These are phyloP conservation scores for Syrista parreyssii DNA, from an alignment of 2,888 invertebrate species.

Conservation along the genomic window DNA sequence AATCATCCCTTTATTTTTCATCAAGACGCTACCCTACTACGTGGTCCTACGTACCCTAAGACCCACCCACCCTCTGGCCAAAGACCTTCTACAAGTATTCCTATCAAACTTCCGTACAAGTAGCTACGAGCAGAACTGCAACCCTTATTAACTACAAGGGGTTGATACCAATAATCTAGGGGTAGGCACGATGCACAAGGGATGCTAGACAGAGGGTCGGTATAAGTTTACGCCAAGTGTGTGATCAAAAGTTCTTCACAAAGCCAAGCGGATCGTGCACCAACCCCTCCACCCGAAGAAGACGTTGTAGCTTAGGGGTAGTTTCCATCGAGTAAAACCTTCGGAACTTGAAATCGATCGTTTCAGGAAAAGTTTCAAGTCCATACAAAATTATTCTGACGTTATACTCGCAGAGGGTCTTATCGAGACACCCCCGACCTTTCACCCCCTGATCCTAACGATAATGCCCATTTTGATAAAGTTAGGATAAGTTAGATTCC, in stretches of 20 bases:
- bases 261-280: not conserved
- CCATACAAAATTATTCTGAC: no score
- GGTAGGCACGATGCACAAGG: not conserved
- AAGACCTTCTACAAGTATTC: not conserved
- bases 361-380: no score
- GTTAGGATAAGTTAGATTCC: no score
- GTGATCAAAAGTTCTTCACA: not conserved
- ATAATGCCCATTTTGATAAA: no score
- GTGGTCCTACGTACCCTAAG: not conserved
- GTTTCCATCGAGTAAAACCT: no score
- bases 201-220: not conserved
- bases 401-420: no score
- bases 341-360: no score
- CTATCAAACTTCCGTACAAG: not conserved
- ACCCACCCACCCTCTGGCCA: not conserved
- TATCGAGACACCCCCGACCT: no score
- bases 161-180: not conserved
- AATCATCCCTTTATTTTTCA: not conserved
- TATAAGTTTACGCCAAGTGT: not conserved
- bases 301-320: no score
- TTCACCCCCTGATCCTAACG: no score
- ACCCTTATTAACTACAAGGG: not conserved
- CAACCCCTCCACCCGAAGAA: no score
- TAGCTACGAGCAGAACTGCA: slow-evolving; percentile 11
- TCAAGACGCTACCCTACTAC: not conserved